Percentiles rank a stretch among this genome's conserved stretches.
Evolutionary conservation across 1,140 invertebrate species (phyloP).

Genomic region (Coptotermes formosanus): DNA sequence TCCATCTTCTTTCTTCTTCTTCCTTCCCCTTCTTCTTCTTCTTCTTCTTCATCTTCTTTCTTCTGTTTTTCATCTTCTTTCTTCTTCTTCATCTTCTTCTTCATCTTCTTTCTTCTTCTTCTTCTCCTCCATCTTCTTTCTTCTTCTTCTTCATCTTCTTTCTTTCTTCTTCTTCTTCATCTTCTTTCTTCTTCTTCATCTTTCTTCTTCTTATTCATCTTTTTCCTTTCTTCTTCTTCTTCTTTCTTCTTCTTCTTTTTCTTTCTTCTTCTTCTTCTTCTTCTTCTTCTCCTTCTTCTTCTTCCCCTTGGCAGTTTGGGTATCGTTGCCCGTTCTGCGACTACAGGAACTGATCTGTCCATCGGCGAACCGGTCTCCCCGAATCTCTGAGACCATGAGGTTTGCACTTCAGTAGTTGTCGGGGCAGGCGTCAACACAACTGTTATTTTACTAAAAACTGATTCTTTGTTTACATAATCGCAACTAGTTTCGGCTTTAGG

Average conservation of each 20-base stretch:
- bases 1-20: background rate
- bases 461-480: too few relatives aligned
- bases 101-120: background rate
- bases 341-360: background rate
- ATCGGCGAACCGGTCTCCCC: background rate
- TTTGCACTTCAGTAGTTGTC: background rate
- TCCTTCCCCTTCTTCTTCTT: background rate
- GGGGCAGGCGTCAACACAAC: background rate
- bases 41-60: too few relatives aligned
- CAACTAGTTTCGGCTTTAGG: too few relatives aligned
- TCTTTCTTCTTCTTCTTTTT: constrained; percentile 16
- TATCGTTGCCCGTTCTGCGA: too few relatives aligned
- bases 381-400: background rate
- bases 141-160: background rate
- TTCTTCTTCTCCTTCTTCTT: background rate
- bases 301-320: too few relatives aligned
- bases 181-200: constrained; percentile 7
- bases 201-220: too few relatives aligned
- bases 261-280: too few relatives aligned
- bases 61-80: too few relatives aligned
- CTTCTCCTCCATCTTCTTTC: too few relatives aligned
- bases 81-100: background rate
- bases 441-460: too few relatives aligned
- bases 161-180: background rate
- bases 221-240: too few relatives aligned